These are phyloP conservation scores for Cantharis nigra DNA, from an alignment of 2,888 invertebrate species.

Conservation along the genomic window DNA sequence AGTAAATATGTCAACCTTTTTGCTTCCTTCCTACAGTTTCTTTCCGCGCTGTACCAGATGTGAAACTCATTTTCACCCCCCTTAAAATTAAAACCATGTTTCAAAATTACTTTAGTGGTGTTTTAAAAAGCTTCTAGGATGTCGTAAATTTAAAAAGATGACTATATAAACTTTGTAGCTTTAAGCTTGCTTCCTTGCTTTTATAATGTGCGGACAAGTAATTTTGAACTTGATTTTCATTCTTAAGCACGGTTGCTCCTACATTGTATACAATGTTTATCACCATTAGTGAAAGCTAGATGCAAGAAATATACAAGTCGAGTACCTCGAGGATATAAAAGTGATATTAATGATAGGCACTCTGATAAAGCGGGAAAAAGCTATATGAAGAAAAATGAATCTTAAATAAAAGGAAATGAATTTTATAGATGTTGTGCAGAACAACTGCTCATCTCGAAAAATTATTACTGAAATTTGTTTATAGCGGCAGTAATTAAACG, in stretches of 20 bases:
- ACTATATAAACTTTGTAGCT: conserved; percentile 53
- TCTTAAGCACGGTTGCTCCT: conserved; percentile 43
- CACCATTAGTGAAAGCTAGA: conserved; percentile 54
- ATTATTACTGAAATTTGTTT: conserved; percentile 20
- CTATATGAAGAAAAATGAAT: conserved; percentile 54
- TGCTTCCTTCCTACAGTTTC: conserved; percentile 29
- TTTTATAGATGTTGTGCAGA: conserved; percentile 15
- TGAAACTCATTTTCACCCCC: conserved; percentile 36
- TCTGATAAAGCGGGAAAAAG: conserved; percentile 50
- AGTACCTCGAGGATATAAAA: conserved; percentile 57
- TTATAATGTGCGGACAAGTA: conserved; percentile 34
- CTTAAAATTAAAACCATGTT: conserved; percentile 57
- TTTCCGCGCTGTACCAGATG: conserved; percentile 32
- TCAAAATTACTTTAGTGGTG: conserved; percentile 56
- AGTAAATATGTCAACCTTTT: conserved; percentile 32
- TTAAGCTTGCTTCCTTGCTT: conserved; percentile 46
- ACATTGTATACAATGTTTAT: conserved; percentile 57
- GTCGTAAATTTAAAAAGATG: conserved; percentile 57
- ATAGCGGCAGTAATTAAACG: not conserved
- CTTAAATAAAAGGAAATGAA: conserved; percentile 21
- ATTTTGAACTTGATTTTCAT: conserved; percentile 38
- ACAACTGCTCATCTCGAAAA: conserved; percentile 20
- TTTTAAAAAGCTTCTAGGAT: conserved; percentile 54
- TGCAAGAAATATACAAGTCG: conserved; percentile 55
- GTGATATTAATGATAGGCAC: conserved; percentile 57